A percentile compares a stretch with the other conserved stretches of the same genome.
These are phyloP conservation scores for Diachasmimorpha longicaudata DNA, from an alignment of 1,140 invertebrate genomes.

Conservation along the genomic window DNA sequence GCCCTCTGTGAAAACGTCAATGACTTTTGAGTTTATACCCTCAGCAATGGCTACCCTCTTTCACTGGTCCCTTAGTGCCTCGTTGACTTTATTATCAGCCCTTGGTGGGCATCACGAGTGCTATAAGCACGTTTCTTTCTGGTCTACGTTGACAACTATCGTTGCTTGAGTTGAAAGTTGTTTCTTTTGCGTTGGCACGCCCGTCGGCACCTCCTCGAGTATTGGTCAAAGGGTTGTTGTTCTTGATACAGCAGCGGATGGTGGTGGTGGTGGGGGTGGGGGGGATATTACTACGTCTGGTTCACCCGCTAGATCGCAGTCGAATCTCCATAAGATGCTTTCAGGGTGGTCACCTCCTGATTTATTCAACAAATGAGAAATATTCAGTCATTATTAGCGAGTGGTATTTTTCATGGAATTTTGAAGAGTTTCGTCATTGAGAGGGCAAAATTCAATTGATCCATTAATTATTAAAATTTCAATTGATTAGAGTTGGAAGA, in stretches of 20 bases:
- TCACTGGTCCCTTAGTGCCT: slow-evolving; percentile 30
- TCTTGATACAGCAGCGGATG: slow-evolving; percentile 50
- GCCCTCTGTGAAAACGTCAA: neutral
- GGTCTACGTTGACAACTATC: slow-evolving; percentile 52
- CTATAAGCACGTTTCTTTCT: slow-evolving; percentile 59
- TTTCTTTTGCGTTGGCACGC: slow-evolving; percentile 51
- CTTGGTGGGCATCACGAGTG: slow-evolving; percentile 44
- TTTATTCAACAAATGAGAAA: neutral
- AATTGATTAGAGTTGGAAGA: no score
- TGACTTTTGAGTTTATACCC: neutral
- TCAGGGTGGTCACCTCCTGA: slow-evolving; percentile 61
- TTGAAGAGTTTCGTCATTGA: no score
- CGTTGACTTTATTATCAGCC: slow-evolving; percentile 34
- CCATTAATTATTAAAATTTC: no score
- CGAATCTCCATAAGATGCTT: slow-evolving; percentile 60
- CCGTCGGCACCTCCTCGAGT: slow-evolving; percentile 59
- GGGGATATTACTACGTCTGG: slow-evolving; percentile 59
- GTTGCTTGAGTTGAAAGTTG: slow-evolving; percentile 44
- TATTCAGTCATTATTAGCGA: no score
- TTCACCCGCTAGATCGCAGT: slow-evolving; percentile 59
- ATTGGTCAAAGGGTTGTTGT: slow-evolving; percentile 61
- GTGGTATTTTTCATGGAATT: no score
- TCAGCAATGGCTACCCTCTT: neutral
- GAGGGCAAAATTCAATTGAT: no score
- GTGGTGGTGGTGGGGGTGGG: slow-evolving; percentile 49